Percentiles rank a stretch among this genome's conserved stretches.
Evolutionary conservation across 2,888 invertebrate species (phyloP).

Genomic region (Mythimna loreyi): DNA sequence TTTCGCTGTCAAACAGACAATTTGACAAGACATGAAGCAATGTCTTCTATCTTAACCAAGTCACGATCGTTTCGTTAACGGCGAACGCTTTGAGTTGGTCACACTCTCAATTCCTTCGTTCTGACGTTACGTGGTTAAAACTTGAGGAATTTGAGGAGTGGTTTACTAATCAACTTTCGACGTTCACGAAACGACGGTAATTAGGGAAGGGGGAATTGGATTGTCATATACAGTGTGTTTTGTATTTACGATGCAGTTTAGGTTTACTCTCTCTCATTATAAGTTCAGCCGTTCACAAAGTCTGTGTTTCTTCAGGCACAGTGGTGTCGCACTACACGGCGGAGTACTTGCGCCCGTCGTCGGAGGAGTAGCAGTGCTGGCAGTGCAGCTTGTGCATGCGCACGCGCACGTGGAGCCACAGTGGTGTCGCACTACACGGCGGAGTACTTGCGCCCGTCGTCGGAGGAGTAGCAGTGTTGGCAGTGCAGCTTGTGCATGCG

Average conservation of each 20-base stretch:
- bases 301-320: constrained; percentile 1
- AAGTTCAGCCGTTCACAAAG: not conserved
- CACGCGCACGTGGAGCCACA: constrained; percentile 99
- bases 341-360: constrained; percentile 97
- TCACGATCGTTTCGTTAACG: too few relatives aligned
- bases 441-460: constrained; percentile 97
- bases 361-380: constrained; percentile 99
- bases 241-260: not conserved
- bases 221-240: too few relatives aligned
- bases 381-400: constrained; percentile 98
- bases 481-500: constrained; percentile 98
- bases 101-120: too few relatives aligned
- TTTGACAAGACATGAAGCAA: too few relatives aligned
- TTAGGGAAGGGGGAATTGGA: too few relatives aligned
- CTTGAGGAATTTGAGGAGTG: too few relatives aligned
- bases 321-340: constrained; percentile 89
- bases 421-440: constrained; percentile 92
- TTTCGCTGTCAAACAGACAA: too few relatives aligned
- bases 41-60: too few relatives aligned
- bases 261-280: not conserved
- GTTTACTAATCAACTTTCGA: too few relatives aligned
- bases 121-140: too few relatives aligned
- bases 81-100: too few relatives aligned
- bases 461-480: constrained; percentile 99
- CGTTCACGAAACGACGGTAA: too few relatives aligned